Evolutionary conservation across 2,888 invertebrate species (phyloP), one percentile per base, ranked within the genome.

Genomic region (Drosophila maculinotata): DNA sequence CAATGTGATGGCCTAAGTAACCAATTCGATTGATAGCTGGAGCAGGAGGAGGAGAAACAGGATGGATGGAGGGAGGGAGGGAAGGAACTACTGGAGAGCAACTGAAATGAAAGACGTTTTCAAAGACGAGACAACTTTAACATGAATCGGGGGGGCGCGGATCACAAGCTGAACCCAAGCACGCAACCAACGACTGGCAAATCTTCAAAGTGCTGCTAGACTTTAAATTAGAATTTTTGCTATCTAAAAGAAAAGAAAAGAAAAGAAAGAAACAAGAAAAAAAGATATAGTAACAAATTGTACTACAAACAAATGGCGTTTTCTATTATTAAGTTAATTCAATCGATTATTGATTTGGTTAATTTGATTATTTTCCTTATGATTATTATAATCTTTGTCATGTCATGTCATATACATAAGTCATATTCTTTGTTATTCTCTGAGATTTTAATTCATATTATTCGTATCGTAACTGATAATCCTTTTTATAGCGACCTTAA

Each of bases 141-240:
- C 15, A 53, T 38, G 25, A 30, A 59, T 30, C 57, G 20, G 41
- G 8, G 45, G 41, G 8, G 45, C 36, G 45, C 31, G 38, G 44
- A 62, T 45, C 64, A 63, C 59, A 65, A 47, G 36, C 48, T 9
- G 23, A 23, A 36, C 56, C 25, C 33, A 65, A 58, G 44, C 42
- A 69, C 62, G 52, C 81, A 81, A 81, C 69, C 79, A 82, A 85
- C 81, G 81, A 82, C 85, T 85, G 85, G 81, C 81, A 82, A 79
- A 79, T 72, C 76, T 82, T 77, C 73, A 67, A 60, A 85, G 85
- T 72, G 81, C 82, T 85, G 81, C 82, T 82, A 85, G 81, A 82
- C 75, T 72, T 60, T 68, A 77, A 76, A 81, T 69, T 82, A 76
- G 69, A 74, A 78, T 66, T 76, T 79, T 75, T 81, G 79, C 68